phyloP scores from a whole-genome alignment of 2,113 vertebrate species.

The Sinosuthora webbiana region DNA sequence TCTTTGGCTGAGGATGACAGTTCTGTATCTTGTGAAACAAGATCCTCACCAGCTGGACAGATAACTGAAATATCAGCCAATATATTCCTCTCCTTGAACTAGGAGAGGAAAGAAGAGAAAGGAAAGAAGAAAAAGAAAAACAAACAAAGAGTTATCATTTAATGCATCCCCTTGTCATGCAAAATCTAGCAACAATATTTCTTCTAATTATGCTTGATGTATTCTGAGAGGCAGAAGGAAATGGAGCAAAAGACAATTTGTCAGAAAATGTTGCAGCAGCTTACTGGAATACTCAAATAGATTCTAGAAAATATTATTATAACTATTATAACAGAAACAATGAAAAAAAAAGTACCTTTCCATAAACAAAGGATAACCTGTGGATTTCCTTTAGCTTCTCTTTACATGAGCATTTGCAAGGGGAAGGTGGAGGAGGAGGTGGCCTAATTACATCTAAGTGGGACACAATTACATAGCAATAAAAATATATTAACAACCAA shows the following conservation, averaged over 20 bases:
- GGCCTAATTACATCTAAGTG: not conserved
- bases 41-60: slow-evolving; percentile 57
- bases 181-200: not conserved
- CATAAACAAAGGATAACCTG: not conserved
- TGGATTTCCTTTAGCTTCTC: not conserved
- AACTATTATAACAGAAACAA: not conserved
- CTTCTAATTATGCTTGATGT: not conserved
- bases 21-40: slow-evolving; percentile 52
- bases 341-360: not conserved
- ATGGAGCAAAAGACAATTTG: not conserved
- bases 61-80: slow-evolving; percentile 16
- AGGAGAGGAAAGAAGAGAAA: not conserved
- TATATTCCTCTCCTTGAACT: slow-evolving; percentile 41
- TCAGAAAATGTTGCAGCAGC: not conserved
- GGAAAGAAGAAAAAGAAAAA: not conserved
- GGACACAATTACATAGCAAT: not conserved
- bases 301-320: not conserved
- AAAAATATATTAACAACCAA: not conserved
- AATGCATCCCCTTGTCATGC: not conserved
- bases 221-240: not conserved
- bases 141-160: not conserved
- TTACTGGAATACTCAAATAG: not conserved
- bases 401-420: not conserved
- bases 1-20: slow-evolving; percentile 50
- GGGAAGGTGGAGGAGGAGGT: not conserved